These are phyloP conservation scores for Syrista parreyssii DNA, from an alignment of 2,888 invertebrate species.

Conservation along the genomic window DNA sequence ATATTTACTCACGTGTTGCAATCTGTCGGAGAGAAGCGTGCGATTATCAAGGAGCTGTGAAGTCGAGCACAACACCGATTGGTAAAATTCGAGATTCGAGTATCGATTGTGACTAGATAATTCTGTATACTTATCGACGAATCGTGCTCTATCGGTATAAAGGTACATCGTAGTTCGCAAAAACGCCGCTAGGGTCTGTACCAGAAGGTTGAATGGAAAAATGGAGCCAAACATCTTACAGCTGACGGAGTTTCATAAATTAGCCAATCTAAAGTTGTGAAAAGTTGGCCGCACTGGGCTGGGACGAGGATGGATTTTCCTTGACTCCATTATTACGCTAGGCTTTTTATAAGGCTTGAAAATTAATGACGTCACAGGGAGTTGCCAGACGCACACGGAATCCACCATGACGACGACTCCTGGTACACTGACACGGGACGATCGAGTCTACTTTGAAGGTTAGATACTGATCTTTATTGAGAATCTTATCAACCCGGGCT, in stretches of 20 bases:
- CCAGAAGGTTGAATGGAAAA: background rate
- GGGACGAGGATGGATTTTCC: slow-evolving; percentile 5
- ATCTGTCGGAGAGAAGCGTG: background rate
- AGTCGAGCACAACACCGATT: background rate
- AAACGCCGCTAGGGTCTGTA: background rate
- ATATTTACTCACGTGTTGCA: background rate
- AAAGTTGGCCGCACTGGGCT: slow-evolving; percentile 22
- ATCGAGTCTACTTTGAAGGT: background rate
- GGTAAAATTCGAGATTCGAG: background rate
- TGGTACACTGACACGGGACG: background rate
- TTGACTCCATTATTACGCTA: background rate
- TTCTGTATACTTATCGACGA: background rate
- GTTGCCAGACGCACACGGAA: background rate
- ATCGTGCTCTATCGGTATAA: background rate
- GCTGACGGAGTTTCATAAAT: slow-evolving; percentile 22
- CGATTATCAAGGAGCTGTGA: background rate
- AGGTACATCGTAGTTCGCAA: background rate
- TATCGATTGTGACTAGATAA: background rate
- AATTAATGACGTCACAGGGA: slow-evolving; percentile 2
- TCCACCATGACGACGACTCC: background rate
- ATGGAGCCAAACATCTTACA: slow-evolving; percentile 12
- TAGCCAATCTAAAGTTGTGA: slow-evolving; percentile 23
- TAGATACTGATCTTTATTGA: background rate
- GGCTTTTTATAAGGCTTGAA: background rate
- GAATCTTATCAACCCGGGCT: background rate